phyloP scores from a whole-genome alignment of 2,888 invertebrate species.

The Tipula vernalis region DNA sequence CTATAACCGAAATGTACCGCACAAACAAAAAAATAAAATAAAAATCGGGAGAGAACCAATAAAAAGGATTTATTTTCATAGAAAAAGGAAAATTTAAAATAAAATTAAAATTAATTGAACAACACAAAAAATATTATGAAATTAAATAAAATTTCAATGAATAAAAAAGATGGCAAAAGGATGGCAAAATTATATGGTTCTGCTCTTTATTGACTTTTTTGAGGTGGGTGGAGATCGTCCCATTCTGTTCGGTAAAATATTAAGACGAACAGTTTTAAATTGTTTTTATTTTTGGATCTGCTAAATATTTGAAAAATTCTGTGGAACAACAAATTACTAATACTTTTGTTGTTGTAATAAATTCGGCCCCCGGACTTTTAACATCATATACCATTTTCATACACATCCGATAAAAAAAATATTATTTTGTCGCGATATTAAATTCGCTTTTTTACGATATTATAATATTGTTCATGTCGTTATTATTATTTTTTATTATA shows the following conservation, averaged over 20 bases:
- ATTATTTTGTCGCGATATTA: background rate
- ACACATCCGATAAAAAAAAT: background rate
- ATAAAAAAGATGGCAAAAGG: background rate
- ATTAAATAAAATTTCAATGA: background rate
- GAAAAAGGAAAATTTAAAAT: background rate
- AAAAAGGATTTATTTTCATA: background rate
- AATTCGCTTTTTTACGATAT: background rate
- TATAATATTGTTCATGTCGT: background rate
- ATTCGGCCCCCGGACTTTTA: background rate
- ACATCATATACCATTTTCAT: background rate
- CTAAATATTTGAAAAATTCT: too few relatives aligned
- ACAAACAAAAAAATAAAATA: background rate
- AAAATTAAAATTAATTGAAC: background rate
- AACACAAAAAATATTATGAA: background rate
- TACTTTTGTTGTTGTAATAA: background rate
- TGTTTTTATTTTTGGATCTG: background rate
- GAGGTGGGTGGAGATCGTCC: background rate
- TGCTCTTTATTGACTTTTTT: background rate
- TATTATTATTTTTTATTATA: background rate
- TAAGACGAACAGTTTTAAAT: background rate
- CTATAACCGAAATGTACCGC: background rate
- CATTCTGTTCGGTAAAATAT: background rate
- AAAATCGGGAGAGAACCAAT: background rate
- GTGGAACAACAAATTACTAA: background rate
- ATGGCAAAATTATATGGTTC: background rate